Evolutionary conservation across 2,888 invertebrate species (phyloP).

Genomic region (Patella ulyssiponensis): DNA sequence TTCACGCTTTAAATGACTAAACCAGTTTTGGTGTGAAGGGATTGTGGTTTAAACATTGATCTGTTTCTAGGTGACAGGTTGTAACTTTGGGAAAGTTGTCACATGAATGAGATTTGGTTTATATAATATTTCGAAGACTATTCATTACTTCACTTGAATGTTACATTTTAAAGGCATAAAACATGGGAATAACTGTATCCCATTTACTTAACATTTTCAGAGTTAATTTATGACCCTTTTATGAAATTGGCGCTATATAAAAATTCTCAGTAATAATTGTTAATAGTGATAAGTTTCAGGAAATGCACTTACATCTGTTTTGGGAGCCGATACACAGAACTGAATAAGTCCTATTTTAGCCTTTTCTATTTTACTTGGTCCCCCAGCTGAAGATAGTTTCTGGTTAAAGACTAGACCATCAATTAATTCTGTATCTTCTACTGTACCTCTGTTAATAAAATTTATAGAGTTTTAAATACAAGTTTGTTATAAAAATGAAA

Average conservation of each 20-base stretch:
- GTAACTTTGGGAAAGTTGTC: too few species aligned
- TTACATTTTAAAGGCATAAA: too few species aligned
- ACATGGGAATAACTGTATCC: too few species aligned
- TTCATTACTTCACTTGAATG: too few species aligned
- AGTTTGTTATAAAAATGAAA: too few species aligned
- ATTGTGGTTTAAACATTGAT: too few species aligned
- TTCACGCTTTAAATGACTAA: too few species aligned
- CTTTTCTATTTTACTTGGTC: constrained; percentile 94
- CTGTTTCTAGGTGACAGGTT: too few species aligned
- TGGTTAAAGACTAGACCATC: constrained; percentile 96
- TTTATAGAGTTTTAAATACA: background rate
- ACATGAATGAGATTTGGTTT: too few species aligned
- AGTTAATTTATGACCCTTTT: background rate
- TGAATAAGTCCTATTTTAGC: constrained; percentile 99
- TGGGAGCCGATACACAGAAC: constrained; percentile 99
- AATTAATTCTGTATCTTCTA: constrained; percentile 96
- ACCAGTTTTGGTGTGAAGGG: too few species aligned
- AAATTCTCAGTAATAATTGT: background rate
- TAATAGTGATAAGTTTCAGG: background rate
- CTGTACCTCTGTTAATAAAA: constrained; percentile 80
- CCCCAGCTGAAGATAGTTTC: constrained; percentile 86
- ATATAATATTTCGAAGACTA: too few species aligned
- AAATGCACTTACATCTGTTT: constrained; percentile 82
- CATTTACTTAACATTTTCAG: too few species aligned
- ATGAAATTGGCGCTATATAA: background rate